A percentile compares a stretch with the other conserved stretches of the same genome.
Conservation (phyloP, 2,888 invertebrate species). For the Ferdinandea cuprea region DNA sequence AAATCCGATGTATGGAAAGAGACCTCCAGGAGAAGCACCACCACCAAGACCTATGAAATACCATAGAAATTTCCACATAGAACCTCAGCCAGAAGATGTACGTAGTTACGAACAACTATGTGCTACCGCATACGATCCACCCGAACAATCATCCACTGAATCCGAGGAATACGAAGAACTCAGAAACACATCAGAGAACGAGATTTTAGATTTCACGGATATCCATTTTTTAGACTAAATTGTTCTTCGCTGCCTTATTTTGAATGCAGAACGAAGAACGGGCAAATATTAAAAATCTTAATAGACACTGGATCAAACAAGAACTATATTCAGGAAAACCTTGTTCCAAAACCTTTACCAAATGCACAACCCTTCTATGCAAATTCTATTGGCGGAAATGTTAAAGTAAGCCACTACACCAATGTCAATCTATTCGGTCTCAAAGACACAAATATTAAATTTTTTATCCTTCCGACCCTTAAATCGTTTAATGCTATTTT, state of each 20-base stretch:
- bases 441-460: too few relatives aligned
- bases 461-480: too few relatives aligned
- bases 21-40: too few relatives aligned
- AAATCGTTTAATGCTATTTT: too few relatives aligned
- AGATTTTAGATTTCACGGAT: slow-evolving; percentile 40
- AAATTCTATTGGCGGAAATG: background rate
- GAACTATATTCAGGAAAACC: background rate
- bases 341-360: background rate
- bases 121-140: background rate
- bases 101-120: too few relatives aligned
- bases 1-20: slow-evolving; percentile 8
- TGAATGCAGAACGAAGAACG: background rate
- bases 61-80: too few relatives aligned
- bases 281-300: too few relatives aligned
- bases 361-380: background rate
- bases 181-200: background rate
- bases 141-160: background rate
- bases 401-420: too few relatives aligned
- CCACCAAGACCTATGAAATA: too few relatives aligned
- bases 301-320: too few relatives aligned
- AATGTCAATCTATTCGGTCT: too few relatives aligned
- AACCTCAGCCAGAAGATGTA: slow-evolving; percentile 1
- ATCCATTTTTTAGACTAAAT: too few relatives aligned
- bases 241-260: background rate
- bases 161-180: background rate